A percentile compares a stretch with the other conserved stretches of the same genome.
Conservation (phyloP, 2,888 invertebrate species). For the Hypselothyrea guttata region DNA sequence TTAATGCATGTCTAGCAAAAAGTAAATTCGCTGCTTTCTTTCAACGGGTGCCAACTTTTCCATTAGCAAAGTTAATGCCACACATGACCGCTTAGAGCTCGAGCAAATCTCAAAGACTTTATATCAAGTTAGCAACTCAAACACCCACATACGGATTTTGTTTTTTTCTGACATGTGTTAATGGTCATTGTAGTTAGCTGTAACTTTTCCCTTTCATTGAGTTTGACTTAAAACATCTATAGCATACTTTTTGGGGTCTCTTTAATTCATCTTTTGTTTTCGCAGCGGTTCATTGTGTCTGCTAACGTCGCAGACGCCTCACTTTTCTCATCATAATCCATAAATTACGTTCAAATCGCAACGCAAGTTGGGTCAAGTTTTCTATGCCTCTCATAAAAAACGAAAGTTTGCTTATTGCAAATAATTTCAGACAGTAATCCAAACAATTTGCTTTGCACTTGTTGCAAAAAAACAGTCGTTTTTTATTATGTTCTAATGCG, state of each 20-base stretch:
- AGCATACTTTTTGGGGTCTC: constrained; percentile 35
- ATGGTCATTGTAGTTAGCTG: background rate
- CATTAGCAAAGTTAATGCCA: constrained; percentile 44
- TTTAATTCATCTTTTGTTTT: background rate
- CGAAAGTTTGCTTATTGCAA: too few species aligned
- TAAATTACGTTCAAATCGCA: constrained; percentile 1
- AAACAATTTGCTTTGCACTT: too few species aligned
- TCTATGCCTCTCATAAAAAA: too few species aligned
- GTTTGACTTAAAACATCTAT: constrained; percentile 5
- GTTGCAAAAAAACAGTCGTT: too few species aligned
- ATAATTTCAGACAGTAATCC: too few species aligned
- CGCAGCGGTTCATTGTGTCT: constrained; percentile 9
- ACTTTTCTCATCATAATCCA: constrained; percentile 6
- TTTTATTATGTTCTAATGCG: too few species aligned
- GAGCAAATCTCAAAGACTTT: constrained; percentile 4
- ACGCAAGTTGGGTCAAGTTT: too few species aligned
- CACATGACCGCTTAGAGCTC: constrained; percentile 9
- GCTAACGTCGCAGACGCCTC: background rate
- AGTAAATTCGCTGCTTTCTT: constrained; percentile 5
- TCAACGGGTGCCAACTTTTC: constrained; percentile 43
- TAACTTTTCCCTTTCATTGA: constrained; percentile 5
- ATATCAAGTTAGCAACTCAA: constrained; percentile 9
- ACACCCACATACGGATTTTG: background rate
- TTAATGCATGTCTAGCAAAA: constrained; percentile 23
- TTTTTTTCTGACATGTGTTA: background rate